Conservation (phyloP, 2,888 invertebrate genomes). For the Frankliniella fusca region DNA sequence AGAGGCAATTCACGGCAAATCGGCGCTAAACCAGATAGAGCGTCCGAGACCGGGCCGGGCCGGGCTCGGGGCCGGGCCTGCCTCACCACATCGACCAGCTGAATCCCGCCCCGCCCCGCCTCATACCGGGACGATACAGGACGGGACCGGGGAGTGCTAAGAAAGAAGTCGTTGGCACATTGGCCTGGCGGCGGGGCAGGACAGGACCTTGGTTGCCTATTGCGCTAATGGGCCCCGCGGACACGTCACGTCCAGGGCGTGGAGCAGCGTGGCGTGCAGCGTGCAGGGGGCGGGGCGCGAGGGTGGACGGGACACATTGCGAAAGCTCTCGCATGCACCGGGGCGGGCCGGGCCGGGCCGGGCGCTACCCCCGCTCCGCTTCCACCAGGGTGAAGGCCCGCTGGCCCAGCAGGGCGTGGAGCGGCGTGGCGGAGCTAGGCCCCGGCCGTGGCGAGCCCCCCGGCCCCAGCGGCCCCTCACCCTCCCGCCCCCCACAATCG, state of each 20-base stretch:
- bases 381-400: too few relatives aligned
- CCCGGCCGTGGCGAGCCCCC: neutral
- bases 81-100: constrained; percentile 43
- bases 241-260: neutral
- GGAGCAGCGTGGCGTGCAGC: neutral
- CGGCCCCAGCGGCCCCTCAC: neutral
- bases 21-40: neutral
- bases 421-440: too few relatives aligned
- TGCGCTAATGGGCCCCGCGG: neutral
- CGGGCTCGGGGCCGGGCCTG: constrained; percentile 39
- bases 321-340: too few relatives aligned
- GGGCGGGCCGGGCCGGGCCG: neutral
- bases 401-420: too few relatives aligned
- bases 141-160: neutral
- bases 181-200: neutral
- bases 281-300: neutral
- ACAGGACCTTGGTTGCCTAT: neutral
- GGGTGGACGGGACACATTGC: neutral
- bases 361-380: neutral
- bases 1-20: constrained; percentile 41
- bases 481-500: neutral
- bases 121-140: constrained; percentile 21
- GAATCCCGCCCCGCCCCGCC: constrained; percentile 32
- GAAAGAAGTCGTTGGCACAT: constrained; percentile 1
- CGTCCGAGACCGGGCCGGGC: constrained; percentile 32